Base-by-base conservation (phyloP, 2,888 invertebrate species). In the Peribatodes rhomboidaria region DNA sequence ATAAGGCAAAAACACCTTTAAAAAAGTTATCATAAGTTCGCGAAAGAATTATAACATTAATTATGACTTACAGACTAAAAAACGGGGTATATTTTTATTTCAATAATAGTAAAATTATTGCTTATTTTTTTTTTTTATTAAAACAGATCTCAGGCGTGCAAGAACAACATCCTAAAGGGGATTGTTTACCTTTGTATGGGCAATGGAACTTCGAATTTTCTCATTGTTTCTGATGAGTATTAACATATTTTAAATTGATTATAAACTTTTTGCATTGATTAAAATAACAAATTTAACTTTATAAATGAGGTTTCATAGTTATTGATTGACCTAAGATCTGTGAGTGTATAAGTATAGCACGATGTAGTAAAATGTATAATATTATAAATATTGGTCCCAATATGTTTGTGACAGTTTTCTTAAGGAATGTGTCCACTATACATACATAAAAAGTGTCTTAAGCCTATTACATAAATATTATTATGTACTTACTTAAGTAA, bases 321-420 rank as follows among this genome's bases (percentile, higher is more conserved):
- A 7, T 9, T 53, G 4, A 42, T 2, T 6, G 18, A 35, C 53
- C 47, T 47, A 58, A 54, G 44, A 58, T 53, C 52, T 53, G 52
- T 22, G 35, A 16, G 2, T 11, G 16, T 11, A 47, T 42, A 50
- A 31, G 14, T 61, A 63, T 63, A 64, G 59, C 54, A 59, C 64
- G 22, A 41, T 54, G 41, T 50, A 46, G 2, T 27, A 27, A 27
- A 27, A 27, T 27, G 27, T 27, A 27, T 27, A 27, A 4, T 41
- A 20, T 41, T 53, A 33, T 42, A 50, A 47, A 65, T 50, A 60
- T 68, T 69, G 71, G 69, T 69, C 68, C 72, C 71, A 62, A 67
- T 65, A 61, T 61, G 20, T 74, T 74, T 74, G 74, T 74, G 74
- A 72, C 74, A 65, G 58, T 67, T 64, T 72, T 11, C 31, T 61